Evolutionary conservation across 2,797 vertebrate genomes (phyloP).

Genomic region (Stomatorhinus walkeri): DNA sequence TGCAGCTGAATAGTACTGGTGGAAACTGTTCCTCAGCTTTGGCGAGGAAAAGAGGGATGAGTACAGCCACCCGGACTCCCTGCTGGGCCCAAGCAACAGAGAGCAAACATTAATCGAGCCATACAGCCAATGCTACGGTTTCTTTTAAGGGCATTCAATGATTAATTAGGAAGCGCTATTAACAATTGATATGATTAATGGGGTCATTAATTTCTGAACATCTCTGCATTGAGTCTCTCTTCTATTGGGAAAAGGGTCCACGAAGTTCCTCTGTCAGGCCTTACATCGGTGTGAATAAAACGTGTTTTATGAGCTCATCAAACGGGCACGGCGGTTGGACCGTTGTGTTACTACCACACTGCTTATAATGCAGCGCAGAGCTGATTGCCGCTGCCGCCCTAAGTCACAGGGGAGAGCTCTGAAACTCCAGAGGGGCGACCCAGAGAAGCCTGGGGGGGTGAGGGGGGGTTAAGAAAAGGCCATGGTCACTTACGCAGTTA

Average conservation of each 20-base stretch:
- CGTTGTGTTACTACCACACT: neutral
- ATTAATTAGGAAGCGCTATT: slow-evolving; percentile 15
- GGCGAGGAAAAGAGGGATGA: neutral
- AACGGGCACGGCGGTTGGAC: neutral
- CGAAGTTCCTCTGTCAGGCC: neutral
- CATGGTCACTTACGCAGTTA: neutral
- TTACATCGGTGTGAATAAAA: neutral
- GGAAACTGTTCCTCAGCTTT: neutral
- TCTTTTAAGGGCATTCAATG: slow-evolving; percentile 7
- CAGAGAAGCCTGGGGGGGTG: neutral
- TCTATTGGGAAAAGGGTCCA: neutral
- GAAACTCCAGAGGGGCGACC: neutral
- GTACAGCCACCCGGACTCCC: neutral
- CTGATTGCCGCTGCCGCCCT: neutral
- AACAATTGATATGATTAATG: slow-evolving; percentile 16
- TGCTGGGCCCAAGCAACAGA: neutral
- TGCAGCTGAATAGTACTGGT: neutral
- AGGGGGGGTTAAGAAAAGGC: neutral
- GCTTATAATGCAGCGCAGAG: neutral
- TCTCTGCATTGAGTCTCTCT: neutral
- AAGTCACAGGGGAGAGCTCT: neutral
- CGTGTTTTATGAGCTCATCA: neutral
- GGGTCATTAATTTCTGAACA: slow-evolving; percentile 17
- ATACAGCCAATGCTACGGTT: neutral
- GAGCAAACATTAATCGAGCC: slow-evolving; percentile 19